phyloP scores from a whole-genome alignment of 2,888 invertebrate species.

The Apotomis capreana region DNA sequence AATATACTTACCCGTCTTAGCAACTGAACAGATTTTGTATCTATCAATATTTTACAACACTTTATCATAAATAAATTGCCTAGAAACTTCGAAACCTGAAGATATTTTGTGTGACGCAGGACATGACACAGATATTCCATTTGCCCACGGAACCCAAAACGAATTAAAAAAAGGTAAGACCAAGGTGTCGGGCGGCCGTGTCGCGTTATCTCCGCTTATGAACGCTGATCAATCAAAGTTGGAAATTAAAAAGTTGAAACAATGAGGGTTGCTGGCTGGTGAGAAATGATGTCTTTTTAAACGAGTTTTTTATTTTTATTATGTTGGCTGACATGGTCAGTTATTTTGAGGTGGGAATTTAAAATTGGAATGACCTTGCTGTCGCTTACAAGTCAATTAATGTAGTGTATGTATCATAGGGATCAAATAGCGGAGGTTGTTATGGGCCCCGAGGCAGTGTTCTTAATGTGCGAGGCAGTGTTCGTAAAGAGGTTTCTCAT shows the following conservation, averaged over 20 bases:
- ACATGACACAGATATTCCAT: no score
- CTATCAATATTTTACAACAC: no score
- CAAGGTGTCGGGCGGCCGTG: conserved; percentile 69
- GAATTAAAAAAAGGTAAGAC: conserved; percentile 47
- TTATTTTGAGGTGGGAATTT: conserved; percentile 33
- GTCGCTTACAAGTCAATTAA: conserved; percentile 22
- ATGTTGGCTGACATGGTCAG: conserved; percentile 30
- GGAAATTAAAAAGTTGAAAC: conserved; percentile 69
- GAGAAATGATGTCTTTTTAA: conserved; percentile 43
- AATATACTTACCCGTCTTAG: no score
- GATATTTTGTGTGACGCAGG: no score
- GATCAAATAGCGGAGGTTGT: background rate
- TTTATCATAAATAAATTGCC: no score
- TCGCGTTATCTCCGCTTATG: conserved; percentile 69
- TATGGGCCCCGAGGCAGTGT: background rate
- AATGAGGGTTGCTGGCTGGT: conserved; percentile 56
- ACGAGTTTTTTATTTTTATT: conserved; percentile 34
- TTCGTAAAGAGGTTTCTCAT: background rate
- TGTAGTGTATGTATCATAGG: conserved; percentile 1
- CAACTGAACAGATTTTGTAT: no score
- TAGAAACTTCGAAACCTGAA: no score
- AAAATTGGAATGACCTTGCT: conserved; percentile 36
- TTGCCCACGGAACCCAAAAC: conserved; percentile 25
- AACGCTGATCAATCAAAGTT: conserved; percentile 74
- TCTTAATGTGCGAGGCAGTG: background rate